Evolutionary conservation across 2,888 invertebrate species (phyloP).

Genomic region (Phytoseiulus persimilis): DNA sequence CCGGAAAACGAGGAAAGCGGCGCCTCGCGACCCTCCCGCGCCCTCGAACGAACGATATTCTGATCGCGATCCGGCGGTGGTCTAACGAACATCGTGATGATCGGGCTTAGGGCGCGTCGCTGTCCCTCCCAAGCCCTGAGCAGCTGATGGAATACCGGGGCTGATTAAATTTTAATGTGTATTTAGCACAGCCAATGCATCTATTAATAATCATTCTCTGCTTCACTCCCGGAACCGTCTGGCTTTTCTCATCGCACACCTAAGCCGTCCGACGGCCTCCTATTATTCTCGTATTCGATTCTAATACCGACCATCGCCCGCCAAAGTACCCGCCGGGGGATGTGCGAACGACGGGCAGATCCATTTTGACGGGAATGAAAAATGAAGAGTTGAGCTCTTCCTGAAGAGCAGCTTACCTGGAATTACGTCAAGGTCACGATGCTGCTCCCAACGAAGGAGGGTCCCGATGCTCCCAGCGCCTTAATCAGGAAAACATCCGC

Average conservation of each 20-base stretch:
- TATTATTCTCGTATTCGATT: background rate
- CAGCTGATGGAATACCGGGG: constrained; percentile 23
- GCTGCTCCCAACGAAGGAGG: background rate
- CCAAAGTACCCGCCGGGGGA: background rate
- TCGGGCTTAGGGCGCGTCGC: background rate
- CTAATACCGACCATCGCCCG: background rate
- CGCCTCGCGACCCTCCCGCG: too few relatives aligned
- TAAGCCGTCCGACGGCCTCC: background rate
- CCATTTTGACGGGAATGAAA: background rate
- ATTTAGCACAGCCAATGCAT: constrained; percentile 31
- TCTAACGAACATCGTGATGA: background rate
- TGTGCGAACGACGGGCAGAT: background rate
- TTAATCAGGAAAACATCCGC: background rate
- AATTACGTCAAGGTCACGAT: background rate
- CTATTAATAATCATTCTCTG: constrained; percentile 21
- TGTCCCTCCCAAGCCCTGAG: background rate
- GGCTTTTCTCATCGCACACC: background rate
- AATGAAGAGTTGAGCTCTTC: background rate
- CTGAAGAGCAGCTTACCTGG: background rate
- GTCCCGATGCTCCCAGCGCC: background rate
- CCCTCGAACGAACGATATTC: background rate
- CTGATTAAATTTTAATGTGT: constrained; percentile 35
- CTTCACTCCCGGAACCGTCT: background rate
- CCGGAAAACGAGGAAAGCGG: too few relatives aligned
- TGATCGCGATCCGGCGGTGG: background rate